Base-by-base conservation (phyloP, 2,888 invertebrate species). In the Halocaridina rubra region DNA sequence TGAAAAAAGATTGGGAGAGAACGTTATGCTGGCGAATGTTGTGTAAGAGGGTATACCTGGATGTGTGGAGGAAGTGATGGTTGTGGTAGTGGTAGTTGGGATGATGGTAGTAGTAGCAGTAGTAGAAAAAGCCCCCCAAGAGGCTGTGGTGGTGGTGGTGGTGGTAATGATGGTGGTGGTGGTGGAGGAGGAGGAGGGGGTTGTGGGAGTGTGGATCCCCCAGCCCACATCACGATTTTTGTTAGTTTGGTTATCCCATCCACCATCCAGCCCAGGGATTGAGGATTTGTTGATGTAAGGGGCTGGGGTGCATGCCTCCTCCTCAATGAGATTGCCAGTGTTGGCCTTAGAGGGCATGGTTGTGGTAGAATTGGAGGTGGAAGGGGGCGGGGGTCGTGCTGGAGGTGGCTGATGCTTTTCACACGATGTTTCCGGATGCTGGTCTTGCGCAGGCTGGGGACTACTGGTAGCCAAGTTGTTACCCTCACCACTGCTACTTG, bases 401-500 rank as follows among this genome's bases (percentile, higher is more conserved):
- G 78, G 78, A 33, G 85, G 74, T 59, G 57, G 71, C 19, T 46
- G 80, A 10, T 33, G 80, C 53, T 80, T 57, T 57, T 64, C 30
- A 24, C 29, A 74, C 71, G 80, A 27, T 57, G 69, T 57, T 24
- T 74, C 74, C 59, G 53, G 76, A 27, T 19, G 82, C 39, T 59
- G 84, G 19, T 69, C 69, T 22, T 33, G 59, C 57, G 29, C 32
- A 76, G 57, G 76, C 53, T 74, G 82, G 59, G 64, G 77, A 77
- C 59, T 77, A 77, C 77, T 82, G 82, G 72, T 80, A 72, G 72
- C 72, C 64, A 77, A 64, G 57, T 24, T 69, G 77, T 77, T 77
- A 82, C 59, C 82, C 71, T 82, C 82, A 53, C 53, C 82, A 33
- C 79, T 79, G 79, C 84, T 84, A 84, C 84, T 84, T 78, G 84